Evolutionary conservation across 2,888 invertebrate species (phyloP).

Genomic region (Hypselothyrea guttata): DNA sequence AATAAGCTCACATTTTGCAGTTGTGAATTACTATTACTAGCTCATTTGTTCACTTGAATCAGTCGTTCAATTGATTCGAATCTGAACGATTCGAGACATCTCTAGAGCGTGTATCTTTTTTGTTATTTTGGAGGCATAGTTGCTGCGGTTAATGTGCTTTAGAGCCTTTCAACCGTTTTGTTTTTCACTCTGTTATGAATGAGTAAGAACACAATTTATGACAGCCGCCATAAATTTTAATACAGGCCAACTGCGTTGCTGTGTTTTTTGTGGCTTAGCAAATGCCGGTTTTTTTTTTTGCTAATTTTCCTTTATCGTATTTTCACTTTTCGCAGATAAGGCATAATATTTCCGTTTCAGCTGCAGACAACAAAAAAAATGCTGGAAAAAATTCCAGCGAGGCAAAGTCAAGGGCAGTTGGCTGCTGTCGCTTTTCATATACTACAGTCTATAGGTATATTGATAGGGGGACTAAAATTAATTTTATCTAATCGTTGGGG

Average conservation of each 20-base stretch:
- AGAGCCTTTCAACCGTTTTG: conserved; percentile 32
- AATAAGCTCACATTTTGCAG: too few relatives aligned
- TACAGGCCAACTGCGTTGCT: conserved; percentile 43
- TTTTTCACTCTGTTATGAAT: conserved; percentile 5
- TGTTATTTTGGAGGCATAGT: conserved; percentile 17
- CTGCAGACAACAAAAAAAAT: neutral
- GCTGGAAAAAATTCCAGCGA: conserved; percentile 13
- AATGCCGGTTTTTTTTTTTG: conserved; percentile 63
- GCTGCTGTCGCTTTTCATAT: neutral
- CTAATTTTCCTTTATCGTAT: conserved; percentile 70
- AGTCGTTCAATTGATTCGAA: too few relatives aligned
- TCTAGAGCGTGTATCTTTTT: too few relatives aligned
- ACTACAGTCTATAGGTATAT: conserved; percentile 19
- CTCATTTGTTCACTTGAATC: too few relatives aligned
- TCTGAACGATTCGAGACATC: too few relatives aligned
- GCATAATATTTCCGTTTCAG: conserved; percentile 59
- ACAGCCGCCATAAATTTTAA: conserved; percentile 66
- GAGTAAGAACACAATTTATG: conserved; percentile 49
- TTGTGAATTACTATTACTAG: too few relatives aligned
- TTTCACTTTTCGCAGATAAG: conserved; percentile 68
- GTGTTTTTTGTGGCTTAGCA: conserved; percentile 22
- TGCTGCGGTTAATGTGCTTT: conserved; percentile 40
- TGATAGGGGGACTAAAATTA: conserved; percentile 66
- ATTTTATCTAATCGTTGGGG: conserved; percentile 75
- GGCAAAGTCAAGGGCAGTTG: conserved; percentile 67